Conservation (phyloP, 2,113 vertebrate genomes). For the Brachypodius melanocephalos region DNA sequence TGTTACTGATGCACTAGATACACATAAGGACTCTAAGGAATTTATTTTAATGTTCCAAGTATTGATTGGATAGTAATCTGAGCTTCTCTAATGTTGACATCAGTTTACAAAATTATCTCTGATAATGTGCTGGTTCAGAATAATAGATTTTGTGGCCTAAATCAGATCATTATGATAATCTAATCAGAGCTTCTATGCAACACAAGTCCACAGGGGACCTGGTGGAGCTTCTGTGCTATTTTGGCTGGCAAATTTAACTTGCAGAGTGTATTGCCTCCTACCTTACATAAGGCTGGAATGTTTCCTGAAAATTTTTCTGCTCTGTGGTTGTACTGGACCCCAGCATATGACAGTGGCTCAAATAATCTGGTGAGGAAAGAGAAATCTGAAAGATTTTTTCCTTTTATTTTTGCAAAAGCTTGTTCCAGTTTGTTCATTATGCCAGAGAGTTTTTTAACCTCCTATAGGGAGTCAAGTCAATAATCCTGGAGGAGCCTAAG, state of each 20-base stretch:
- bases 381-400: not conserved
- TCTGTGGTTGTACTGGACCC: not conserved
- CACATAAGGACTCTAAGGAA: not conserved
- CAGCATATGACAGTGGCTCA: not conserved
- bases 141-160: not conserved
- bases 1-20: not conserved
- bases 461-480: not conserved
- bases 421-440: not conserved
- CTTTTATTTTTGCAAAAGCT: not conserved
- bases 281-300: not conserved
- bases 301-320: not conserved
- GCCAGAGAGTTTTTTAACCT: not conserved
- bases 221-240: not conserved
- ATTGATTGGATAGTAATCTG: not conserved
- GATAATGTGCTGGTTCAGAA: slow-evolving; percentile 9
- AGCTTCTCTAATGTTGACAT: slow-evolving; percentile 7
- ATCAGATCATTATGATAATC: not conserved
- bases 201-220: not conserved
- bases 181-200: not conserved
- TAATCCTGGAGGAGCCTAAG: not conserved
- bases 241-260: not conserved
- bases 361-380: not conserved
- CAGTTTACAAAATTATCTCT: slow-evolving; percentile 7
- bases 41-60: slow-evolving; percentile 9
- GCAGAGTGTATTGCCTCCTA: not conserved